phyloP scores from a whole-genome alignment of 2,888 invertebrate genomes.

The Leptothorax acervorum region DNA sequence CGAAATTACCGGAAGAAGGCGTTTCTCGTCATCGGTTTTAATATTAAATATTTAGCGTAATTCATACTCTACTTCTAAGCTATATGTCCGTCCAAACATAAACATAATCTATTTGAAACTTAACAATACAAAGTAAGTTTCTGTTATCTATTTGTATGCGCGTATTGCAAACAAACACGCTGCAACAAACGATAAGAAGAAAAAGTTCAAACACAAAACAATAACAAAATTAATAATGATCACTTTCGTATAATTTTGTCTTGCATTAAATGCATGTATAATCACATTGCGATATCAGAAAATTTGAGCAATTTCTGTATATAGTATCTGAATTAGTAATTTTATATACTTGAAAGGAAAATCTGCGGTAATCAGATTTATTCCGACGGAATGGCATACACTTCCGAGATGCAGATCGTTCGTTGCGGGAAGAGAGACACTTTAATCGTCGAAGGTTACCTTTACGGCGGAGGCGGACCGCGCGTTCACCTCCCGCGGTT shows the following conservation, averaged over 20 bases:
- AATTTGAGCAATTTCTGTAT: neutral
- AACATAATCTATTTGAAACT: neutral
- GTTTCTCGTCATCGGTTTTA: neutral
- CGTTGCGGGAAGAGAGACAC: slow-evolving; percentile 56
- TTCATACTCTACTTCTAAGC: neutral
- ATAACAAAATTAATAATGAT: slow-evolving; percentile 1
- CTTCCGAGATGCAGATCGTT: slow-evolving; percentile 72
- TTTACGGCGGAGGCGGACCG: slow-evolving; percentile 64
- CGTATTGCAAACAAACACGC: neutral
- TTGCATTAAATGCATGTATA: neutral
- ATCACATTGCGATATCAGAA: neutral
- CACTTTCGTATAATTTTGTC: neutral
- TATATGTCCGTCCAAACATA: neutral
- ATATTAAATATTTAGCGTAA: neutral
- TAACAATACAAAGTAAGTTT: neutral
- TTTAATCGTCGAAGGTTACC: slow-evolving; percentile 65
- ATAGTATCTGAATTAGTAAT: neutral
- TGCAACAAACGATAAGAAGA: neutral
- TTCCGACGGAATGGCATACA: slow-evolving; percentile 38
- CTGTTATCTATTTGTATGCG: neutral
- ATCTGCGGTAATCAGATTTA: slow-evolving; percentile 67
- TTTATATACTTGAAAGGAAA: slow-evolving; percentile 35
- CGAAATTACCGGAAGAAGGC: neutral
- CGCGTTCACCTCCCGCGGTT: slow-evolving; percentile 64
- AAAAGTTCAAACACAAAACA: neutral